Conservation (phyloP, 2,113 vertebrate genomes). For the Ophiodon elongatus region DNA sequence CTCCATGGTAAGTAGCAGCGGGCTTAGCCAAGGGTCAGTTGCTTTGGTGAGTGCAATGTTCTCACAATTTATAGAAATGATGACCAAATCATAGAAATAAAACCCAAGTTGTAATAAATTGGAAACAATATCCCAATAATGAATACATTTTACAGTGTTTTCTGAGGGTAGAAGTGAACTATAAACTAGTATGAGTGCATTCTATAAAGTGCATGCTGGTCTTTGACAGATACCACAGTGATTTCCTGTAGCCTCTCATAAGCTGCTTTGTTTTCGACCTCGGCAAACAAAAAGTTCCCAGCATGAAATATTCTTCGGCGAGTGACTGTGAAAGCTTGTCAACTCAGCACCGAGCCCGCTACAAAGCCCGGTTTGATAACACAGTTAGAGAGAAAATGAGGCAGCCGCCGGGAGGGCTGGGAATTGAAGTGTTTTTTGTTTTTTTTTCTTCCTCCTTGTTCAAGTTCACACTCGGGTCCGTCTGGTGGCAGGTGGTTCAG, state of each 20-base stretch:
- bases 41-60: neutral
- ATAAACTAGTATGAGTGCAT: neutral
- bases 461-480: constrained; percentile 57
- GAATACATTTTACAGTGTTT: neutral
- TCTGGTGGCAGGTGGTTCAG: constrained; percentile 71
- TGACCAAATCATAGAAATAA: neutral
- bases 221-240: neutral
- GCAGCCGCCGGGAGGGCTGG: constrained; percentile 3
- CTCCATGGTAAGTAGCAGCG: neutral
- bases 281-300: constrained; percentile 3
- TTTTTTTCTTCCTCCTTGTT: constrained; percentile 58
- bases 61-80: neutral
- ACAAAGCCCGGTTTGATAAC: constrained; percentile 34
- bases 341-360: neutral
- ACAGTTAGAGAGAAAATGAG: constrained; percentile 44
- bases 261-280: constrained; percentile 35
- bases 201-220: neutral
- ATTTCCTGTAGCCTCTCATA: constrained; percentile 8
- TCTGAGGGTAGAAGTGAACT: neutral
- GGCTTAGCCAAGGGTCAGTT: no score
- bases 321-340: constrained; percentile 12
- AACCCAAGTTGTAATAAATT: neutral
- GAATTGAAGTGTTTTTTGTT: constrained; percentile 46
- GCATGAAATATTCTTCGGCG: neutral
- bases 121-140: neutral